phyloP scores from a whole-genome alignment of 1,140 invertebrate species.

The Paralvinella palmiformis region DNA sequence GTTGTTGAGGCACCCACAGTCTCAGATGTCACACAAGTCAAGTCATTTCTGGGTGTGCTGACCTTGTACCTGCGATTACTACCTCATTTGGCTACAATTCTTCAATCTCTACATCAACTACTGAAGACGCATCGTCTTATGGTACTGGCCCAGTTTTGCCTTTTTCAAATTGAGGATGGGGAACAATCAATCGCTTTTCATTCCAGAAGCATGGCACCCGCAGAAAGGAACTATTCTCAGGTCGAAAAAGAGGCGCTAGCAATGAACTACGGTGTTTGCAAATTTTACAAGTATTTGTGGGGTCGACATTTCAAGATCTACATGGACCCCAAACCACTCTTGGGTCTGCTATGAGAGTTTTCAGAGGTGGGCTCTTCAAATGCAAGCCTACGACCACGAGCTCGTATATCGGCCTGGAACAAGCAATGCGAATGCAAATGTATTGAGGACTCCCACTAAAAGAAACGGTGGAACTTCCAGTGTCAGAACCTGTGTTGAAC shows the following conservation, averaged over 20 bases:
- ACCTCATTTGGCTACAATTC: neutral
- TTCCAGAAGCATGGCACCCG: constrained; percentile 42
- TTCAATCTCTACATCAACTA: neutral
- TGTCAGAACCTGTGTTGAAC: constrained; percentile 16
- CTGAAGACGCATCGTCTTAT: constrained; percentile 43
- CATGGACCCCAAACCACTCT: constrained; percentile 50
- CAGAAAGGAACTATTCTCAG: constrained; percentile 54
- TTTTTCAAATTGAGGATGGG: too few relatives aligned
- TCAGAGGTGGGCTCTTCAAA: constrained; percentile 22
- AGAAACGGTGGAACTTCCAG: neutral
- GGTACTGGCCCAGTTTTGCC: constrained; percentile 51
- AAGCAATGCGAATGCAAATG: constrained; percentile 10
- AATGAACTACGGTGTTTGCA: constrained; percentile 47
- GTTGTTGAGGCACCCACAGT: constrained; percentile 4
- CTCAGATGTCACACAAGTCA: neutral
- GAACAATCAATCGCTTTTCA: too few relatives aligned
- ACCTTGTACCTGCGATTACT: constrained; percentile 5
- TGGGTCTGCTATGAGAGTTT: constrained; percentile 36
- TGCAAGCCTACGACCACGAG: constrained; percentile 21
- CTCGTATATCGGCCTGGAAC: constrained; percentile 18
- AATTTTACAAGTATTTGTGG: constrained; percentile 51
- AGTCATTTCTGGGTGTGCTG: constrained; percentile 6
- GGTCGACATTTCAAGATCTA: constrained; percentile 43
- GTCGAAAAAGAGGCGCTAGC: constrained; percentile 54
- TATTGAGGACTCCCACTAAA: constrained; percentile 2